Evolutionary conservation across 2,888 invertebrate genomes (phyloP).

Genomic region (Pseudoips prasinana): DNA sequence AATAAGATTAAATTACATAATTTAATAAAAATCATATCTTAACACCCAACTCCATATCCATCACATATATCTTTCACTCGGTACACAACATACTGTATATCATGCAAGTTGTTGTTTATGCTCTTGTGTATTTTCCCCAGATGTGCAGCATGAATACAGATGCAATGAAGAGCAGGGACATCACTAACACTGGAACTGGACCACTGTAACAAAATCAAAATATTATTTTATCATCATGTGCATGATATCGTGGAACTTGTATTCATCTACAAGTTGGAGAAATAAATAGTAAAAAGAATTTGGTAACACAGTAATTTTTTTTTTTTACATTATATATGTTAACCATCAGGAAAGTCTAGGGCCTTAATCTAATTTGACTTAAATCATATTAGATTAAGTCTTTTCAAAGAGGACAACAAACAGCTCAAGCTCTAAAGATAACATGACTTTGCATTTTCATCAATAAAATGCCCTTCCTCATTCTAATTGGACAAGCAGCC

Average conservation of each 20-base stretch:
- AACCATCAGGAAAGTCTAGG: too few relatives aligned
- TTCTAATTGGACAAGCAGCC: too few relatives aligned
- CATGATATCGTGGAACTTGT: too few relatives aligned
- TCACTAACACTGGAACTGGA: constrained; percentile 99
- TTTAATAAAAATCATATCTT: constrained; percentile 44
- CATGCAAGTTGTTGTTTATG: constrained; percentile 54
- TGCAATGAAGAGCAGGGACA: constrained; percentile 99
- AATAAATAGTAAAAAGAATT: neutral
- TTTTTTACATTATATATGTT: too few relatives aligned
- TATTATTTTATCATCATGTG: neutral
- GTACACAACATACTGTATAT: constrained; percentile 26
- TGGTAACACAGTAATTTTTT: too few relatives aligned
- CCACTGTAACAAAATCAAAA: constrained; percentile 88
- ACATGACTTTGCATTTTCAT: too few relatives aligned
- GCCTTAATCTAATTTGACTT: too few relatives aligned
- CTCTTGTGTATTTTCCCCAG: constrained; percentile 99
- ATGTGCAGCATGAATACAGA: constrained; percentile 99
- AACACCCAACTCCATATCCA: constrained; percentile 35
- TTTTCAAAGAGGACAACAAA: too few relatives aligned
- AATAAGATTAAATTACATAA: constrained; percentile 55
- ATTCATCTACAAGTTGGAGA: too few relatives aligned
- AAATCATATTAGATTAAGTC: too few relatives aligned
- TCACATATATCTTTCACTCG: constrained; percentile 40
- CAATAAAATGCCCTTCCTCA: too few relatives aligned
- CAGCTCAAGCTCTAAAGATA: too few relatives aligned